Evolutionary conservation across 2,113 vertebrate genomes (phyloP), one percentile per base, ranked within the genome.

Genomic region (Okapia johnstoni): DNA sequence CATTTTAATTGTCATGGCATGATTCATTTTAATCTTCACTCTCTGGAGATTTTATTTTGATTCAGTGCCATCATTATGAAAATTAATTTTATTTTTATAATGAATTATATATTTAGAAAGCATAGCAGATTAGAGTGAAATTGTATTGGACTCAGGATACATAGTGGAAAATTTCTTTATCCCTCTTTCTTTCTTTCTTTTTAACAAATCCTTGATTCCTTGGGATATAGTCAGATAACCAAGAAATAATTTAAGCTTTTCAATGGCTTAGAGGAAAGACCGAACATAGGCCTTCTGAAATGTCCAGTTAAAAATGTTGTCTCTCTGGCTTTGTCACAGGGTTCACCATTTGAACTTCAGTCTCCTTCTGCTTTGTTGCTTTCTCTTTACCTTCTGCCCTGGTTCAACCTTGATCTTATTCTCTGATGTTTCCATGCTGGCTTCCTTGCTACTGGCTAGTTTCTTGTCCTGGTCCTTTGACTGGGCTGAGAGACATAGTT

Each of bases 41-140:
- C 73, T 23, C n/a, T 77, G 17, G 92, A 92, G 81, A 66, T 88
- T 48, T 91, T 79, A 4, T 23, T 76, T n/a, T 90, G 60, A 95
- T 81, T 85, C 90, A 94, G 50, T 73, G 28, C 19, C 48, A 84
- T 91, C 36, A n/a, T 90, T 94, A 46, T 81, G 40, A 43, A 84
- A 90, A 93, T 80, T 66, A 81, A 84, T 87, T 94, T 96, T 94
- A 76, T 88, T 90, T 94, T 92, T 40, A 54, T 70, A 63, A 58
- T 92, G 70, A 92, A 84, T 84, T 80, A 73, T 73, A 54, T 55
- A 50, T 54, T 11, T n/a, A 57, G 48, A 85, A 86, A 86, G 9
- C 66, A 46, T 3, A 84, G 66, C 28, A 77, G 63, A 93, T 61
- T 95, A 92, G 48, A 80, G 66, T 43, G 30, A 96, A 79, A 80